phyloP scores from a whole-genome alignment of 2,888 invertebrate species.

The Scaptomyza flava region DNA sequence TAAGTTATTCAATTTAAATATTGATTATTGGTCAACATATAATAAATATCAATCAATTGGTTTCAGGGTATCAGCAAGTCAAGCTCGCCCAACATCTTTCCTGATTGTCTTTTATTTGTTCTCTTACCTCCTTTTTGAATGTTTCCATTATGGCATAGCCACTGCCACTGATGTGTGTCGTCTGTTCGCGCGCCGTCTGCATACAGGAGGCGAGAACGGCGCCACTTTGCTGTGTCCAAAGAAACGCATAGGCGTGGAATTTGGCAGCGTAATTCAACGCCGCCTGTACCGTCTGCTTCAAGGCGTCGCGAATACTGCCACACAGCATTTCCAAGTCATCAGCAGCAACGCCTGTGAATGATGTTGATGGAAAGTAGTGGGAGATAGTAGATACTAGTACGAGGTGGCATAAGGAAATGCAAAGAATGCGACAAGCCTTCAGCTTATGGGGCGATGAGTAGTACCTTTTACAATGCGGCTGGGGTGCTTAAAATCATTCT shows the following conservation, averaged over 20 bases:
- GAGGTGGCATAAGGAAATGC: constrained; percentile 22
- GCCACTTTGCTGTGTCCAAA: constrained; percentile 77
- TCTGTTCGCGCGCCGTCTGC: constrained; percentile 57
- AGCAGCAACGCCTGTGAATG: constrained; percentile 24
- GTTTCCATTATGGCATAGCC: constrained; percentile 81
- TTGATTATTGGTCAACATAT: no score
- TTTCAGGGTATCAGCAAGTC: background rate
- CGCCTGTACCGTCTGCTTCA: constrained; percentile 69
- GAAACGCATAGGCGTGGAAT: constrained; percentile 78
- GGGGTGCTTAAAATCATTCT: constrained; percentile 20
- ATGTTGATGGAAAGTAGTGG: constrained; percentile 4
- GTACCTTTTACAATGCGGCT: constrained; percentile 38
- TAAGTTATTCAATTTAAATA: no score
- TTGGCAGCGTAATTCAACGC: constrained; percentile 76
- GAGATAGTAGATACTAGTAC: background rate
- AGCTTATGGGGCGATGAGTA: background rate
- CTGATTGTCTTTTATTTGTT: constrained; percentile 1
- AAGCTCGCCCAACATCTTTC: no score
- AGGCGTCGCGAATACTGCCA: constrained; percentile 64
- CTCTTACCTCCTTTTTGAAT: constrained; percentile 81
- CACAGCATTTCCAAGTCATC: constrained; percentile 69
- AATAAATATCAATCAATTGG: background rate
- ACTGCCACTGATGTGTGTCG: constrained; percentile 59
- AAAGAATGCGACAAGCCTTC: constrained; percentile 31
- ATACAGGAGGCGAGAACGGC: constrained; percentile 71